Evolutionary conservation across 2,888 invertebrate species (phyloP).

Genomic region (Chrysolina oricalcia): DNA sequence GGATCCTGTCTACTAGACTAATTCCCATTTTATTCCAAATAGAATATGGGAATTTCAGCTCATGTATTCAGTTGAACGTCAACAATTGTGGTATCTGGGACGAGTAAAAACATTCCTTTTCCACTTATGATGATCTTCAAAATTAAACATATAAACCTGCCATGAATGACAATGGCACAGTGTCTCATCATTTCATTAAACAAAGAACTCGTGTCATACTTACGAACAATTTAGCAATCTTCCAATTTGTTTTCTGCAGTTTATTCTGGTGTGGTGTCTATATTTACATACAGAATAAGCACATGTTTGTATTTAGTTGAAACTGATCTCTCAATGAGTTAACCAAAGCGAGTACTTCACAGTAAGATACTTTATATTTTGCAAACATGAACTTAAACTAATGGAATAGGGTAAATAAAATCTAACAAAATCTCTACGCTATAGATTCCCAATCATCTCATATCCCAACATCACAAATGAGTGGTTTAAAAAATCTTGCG

Average conservation of each 20-base stretch:
- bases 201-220: conserved; percentile 31
- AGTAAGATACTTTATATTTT: no score
- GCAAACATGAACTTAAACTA: no score
- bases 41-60: no score
- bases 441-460: no score
- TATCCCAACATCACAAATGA: no score
- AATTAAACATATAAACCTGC: background rate
- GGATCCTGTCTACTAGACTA: no score
- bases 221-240: conserved; percentile 30
- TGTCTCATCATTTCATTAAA: conserved; percentile 34
- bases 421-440: no score
- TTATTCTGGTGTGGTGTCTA: conserved; percentile 24
- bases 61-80: no score
- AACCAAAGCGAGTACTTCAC: background rate
- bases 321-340: conserved; percentile 1
- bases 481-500: no score
- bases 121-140: background rate
- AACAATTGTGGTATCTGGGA: background rate
- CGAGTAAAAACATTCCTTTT: background rate
- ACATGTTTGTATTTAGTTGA: conserved; percentile 6
- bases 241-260: conserved; percentile 31
- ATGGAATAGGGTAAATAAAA: no score
- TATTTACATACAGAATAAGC: conserved; percentile 9
- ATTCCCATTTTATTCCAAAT: no score
- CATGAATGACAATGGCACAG: conserved; percentile 16